Percentiles rank a stretch among this genome's conserved stretches.
These are phyloP conservation scores for Mesochorus sp. DNA, from an alignment of 2,888 invertebrate species.

Conservation along the genomic window DNA sequence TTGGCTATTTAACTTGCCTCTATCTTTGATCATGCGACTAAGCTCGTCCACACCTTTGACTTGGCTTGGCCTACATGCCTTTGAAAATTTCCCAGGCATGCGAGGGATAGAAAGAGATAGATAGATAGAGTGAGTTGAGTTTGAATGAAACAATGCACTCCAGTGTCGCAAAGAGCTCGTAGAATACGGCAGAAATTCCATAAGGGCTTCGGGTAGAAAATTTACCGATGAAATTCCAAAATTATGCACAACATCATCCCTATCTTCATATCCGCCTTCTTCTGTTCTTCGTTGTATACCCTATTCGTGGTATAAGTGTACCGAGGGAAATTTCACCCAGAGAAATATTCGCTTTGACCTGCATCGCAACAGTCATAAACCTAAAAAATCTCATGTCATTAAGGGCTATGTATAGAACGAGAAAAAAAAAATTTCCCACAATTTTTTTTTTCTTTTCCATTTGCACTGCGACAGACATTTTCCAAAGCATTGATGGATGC, in stretches of 20 bases:
- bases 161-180: not conserved
- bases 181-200: not conserved
- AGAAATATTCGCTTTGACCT: too few relatives aligned
- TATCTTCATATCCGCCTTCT: not conserved
- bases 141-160: constrained; percentile 50
- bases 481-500: too few relatives aligned
- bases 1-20: constrained; percentile 25
- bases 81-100: constrained; percentile 32
- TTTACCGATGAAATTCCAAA: constrained; percentile 20
- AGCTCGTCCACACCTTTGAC: constrained; percentile 50
- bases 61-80: constrained; percentile 56
- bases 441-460: too few relatives aligned
- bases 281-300: not conserved
- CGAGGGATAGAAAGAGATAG: too few relatives aligned
- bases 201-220: constrained; percentile 1
- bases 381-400: too few relatives aligned
- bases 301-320: too few relatives aligned
- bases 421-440: too few relatives aligned
- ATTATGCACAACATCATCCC: not conserved
- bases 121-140: not conserved
- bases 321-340: too few relatives aligned
- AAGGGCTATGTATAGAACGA: too few relatives aligned
- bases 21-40: constrained; percentile 50
- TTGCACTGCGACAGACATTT: too few relatives aligned
- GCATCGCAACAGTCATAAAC: too few relatives aligned